Base-by-base conservation (phyloP, 2,113 vertebrate genomes). In the Paramormyrops kingsleyae region DNA sequence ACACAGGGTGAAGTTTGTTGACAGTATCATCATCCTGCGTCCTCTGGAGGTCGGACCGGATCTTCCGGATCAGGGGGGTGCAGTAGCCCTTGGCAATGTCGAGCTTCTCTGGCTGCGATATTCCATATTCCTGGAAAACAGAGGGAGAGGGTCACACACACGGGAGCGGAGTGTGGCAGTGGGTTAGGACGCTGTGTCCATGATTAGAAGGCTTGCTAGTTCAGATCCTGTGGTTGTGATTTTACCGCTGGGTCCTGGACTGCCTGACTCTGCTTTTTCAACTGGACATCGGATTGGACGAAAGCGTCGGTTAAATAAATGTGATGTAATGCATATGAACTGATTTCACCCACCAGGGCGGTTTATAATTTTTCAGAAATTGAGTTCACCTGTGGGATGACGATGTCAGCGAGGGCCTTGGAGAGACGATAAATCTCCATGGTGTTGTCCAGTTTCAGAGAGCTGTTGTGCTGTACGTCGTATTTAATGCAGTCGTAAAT, bases 401-500 rank as follows among this genome's bases (percentile, higher is more conserved):
- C 97, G 77, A 98, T 97, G 92, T 98, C 97, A 90, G 97, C 97
- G 93, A 98, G 94, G 24, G 97, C 96, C 90, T 98, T 97, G 15
- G 97, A 98, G 90, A 98, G 95, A n/a, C 97, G 95, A 90, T 97
- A 97, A 84, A 98, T 93, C 93, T 98, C 97, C 97, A 97, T 97
- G 85, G 96, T 98, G 92, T 97, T 94, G 93, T 97, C 96, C 93
- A 98, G 95, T 91, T 97, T 97, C 91, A 98, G 94, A 5, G 97
- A 97, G 91, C 96, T 94, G 31, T 98, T 98, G 93, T 98, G 97
- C 87, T 98, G 97, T 83, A 97, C 97, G 0, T 98, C 97, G 0
- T 98, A 98, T 92, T 98, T 98, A 93, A 98, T 98, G 93, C 97
- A 98, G 91, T 98, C 97, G 3, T 98, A 98, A 91, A 98, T 97